Evolutionary conservation across 2,113 vertebrate species (phyloP).

Genomic region (Heterochromis multidens): DNA sequence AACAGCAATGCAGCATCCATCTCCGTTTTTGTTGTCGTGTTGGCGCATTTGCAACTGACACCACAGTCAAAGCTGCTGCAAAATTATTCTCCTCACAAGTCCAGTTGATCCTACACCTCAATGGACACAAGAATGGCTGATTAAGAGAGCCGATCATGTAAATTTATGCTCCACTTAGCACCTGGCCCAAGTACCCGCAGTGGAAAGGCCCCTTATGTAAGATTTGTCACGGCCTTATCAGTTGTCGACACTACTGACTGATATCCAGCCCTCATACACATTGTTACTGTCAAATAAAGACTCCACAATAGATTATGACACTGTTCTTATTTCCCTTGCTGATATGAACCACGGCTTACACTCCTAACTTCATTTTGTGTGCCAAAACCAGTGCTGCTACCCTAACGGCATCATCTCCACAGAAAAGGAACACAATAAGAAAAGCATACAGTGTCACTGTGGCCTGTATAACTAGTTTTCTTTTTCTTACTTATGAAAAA

Average conservation of each 20-base stretch:
- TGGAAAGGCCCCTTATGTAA: neutral
- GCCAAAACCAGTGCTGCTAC: neutral
- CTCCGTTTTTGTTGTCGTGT: neutral
- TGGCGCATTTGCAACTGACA: neutral
- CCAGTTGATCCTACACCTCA: neutral
- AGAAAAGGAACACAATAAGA: neutral
- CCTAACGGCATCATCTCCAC: neutral
- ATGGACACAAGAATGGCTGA: neutral
- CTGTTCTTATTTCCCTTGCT: constrained; percentile 37
- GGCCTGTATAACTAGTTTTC: neutral
- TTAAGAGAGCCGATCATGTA: neutral
- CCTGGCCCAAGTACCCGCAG: neutral
- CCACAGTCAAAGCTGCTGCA: neutral
- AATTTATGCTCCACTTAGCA: neutral
- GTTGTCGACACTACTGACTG: neutral
- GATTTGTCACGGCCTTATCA: neutral
- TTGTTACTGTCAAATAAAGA: neutral
- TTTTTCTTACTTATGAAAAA: neutral
- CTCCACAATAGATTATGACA: neutral
- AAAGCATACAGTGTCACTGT: neutral
- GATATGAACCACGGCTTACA: neutral
- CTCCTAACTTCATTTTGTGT: neutral
- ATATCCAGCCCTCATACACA: neutral
- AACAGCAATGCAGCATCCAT: neutral
- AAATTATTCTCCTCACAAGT: neutral